phyloP scores from a whole-genome alignment of 1,140 invertebrate species.

The Lepidotrigona ventralis region DNA sequence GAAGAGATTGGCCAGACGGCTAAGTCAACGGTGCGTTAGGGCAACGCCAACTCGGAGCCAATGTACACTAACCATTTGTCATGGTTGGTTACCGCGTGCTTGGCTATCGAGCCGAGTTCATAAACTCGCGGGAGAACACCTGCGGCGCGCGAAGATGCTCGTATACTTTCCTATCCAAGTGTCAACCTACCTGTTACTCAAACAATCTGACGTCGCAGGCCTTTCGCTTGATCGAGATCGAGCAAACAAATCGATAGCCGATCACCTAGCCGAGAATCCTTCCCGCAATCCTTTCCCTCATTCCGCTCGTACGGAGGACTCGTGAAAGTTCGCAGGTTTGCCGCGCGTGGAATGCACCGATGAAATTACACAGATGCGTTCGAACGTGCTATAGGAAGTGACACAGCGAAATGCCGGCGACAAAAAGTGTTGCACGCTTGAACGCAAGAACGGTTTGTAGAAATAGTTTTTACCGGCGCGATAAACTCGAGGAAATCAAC shows the following conservation, averaged over 20 bases:
- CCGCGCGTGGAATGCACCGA: neutral
- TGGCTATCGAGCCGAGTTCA: conserved; percentile 55
- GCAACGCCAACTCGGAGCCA: conserved; percentile 41
- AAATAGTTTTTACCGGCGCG: neutral
- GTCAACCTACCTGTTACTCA: conserved; percentile 58
- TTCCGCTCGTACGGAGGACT: neutral
- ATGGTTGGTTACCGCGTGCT: conserved; percentile 58
- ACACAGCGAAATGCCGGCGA: neutral
- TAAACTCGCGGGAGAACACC: conserved; percentile 62
- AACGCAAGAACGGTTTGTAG: conserved; percentile 4
- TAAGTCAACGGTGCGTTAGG: conserved; percentile 44
- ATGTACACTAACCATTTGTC: conserved; percentile 62
- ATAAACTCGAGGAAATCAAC: conserved; percentile 5
- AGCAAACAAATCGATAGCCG: conserved; percentile 17
- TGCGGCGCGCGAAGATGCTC: conserved; percentile 57
- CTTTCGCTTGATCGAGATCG: neutral
- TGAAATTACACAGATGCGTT: conserved; percentile 6
- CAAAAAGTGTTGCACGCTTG: conserved; percentile 9
- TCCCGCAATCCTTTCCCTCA: neutral
- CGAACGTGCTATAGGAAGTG: conserved; percentile 3
- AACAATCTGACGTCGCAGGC: conserved; percentile 52
- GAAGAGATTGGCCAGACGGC: conserved; percentile 38
- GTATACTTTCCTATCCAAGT: conserved; percentile 53
- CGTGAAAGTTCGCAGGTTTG: neutral
- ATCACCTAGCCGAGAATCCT: neutral